Base-by-base conservation (phyloP, 2,797 vertebrate genomes). In the Enteromius mattozi region DNA sequence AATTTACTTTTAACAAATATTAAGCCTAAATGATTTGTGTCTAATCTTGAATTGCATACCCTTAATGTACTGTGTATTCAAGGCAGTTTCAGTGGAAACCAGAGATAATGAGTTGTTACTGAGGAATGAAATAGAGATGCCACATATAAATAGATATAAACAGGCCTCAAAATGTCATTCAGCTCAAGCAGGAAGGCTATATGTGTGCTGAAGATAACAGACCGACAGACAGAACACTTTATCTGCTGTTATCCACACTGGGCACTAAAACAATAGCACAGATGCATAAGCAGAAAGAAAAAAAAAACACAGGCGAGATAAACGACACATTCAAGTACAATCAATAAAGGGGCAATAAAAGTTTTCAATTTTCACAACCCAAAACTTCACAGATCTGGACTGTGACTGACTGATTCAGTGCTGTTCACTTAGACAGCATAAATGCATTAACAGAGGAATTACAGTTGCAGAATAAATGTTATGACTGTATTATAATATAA, bases 61-160 rank as follows among this genome's bases (percentile, higher is more conserved):
- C 21, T 33, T 77, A 78, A 78, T 68, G 66, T 40, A 72, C 56
- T 35, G 24, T 27, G 24, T 78, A 10, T 72, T 72, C 49, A 76
- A 33, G 56, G 21, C 47, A 71, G 40, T 16, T 76, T 74, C 17
- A 6, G 30, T 68, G 13, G 61, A 70, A 79, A 19, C 42, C 72
- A 27, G 47, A 49, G 66, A 49, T 40, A 12, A 72, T 24, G 63
- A 40, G 33, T 69, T 80, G 61, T 76, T 76, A 63, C 13, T 42
- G 65, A 42, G 51, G 30, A 85, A 75, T 59, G 54, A 47, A 71
- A 54, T 65, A 61, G 30, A 82, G 47, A 81, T 37, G 79, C 17
- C 51, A 78, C 56, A 85, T 85, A 82, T 75, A 78, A 87, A 79
- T 47, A 83, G 63, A 80, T 40, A 45, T 80, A 19, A n/a, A 27